Conservation (phyloP, 2,888 invertebrate species). For the Acleris sparsana region DNA sequence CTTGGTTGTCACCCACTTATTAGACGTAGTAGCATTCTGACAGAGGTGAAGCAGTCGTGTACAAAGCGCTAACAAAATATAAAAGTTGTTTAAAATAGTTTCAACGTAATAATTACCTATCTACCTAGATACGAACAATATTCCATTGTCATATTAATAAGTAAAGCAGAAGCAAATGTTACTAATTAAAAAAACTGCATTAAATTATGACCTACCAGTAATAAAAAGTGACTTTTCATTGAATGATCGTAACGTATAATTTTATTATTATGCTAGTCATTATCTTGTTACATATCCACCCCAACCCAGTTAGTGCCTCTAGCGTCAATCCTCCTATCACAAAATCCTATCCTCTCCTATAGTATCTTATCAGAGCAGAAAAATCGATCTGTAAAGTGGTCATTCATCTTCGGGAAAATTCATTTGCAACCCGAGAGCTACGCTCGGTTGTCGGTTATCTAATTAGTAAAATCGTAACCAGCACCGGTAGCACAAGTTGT, state of each 20-base stretch:
- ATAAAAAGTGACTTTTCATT: constrained; percentile 70
- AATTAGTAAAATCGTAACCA: too few species aligned
- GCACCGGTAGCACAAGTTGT: too few species aligned
- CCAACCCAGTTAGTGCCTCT: too few species aligned
- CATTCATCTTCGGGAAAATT: too few species aligned
- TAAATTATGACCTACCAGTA: constrained; percentile 84
- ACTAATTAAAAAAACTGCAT: constrained; percentile 79
- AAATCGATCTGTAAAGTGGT: too few species aligned
- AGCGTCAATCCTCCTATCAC: too few species aligned
- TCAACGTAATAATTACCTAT: constrained; percentile 73
- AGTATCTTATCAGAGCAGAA: too few species aligned
- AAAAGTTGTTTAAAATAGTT: constrained; percentile 83
- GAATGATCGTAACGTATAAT: not conserved
- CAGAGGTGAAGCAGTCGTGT: constrained; percentile 67
- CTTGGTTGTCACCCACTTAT: constrained; percentile 50
- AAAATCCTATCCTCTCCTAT: too few species aligned
- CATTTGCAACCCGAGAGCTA: too few species aligned
- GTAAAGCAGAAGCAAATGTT: constrained; percentile 80
- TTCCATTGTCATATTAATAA: constrained; percentile 84
- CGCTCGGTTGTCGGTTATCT: too few species aligned
- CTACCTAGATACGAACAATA: constrained; percentile 82
- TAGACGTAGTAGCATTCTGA: constrained; percentile 56
- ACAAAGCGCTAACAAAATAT: constrained; percentile 78
- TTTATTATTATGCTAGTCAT: too few species aligned
- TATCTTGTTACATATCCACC: too few species aligned